Evolutionary conservation across 2,113 vertebrate species (phyloP), one percentile per base, ranked within the genome.

Genomic region (Pangasianodon gigas): DNA sequence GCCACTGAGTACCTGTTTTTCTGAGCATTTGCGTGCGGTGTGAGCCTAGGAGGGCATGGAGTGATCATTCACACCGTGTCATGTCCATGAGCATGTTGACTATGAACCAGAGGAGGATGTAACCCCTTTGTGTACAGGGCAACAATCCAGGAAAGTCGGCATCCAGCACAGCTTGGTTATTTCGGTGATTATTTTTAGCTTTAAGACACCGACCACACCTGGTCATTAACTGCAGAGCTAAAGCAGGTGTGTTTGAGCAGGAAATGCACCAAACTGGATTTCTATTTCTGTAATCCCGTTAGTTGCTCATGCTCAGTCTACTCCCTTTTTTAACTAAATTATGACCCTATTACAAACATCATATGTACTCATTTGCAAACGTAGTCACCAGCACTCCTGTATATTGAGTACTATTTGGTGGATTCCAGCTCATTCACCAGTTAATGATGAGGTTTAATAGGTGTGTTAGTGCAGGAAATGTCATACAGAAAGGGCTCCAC

Each of bases 51-150:
- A 62, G n/a, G 62, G 13, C 32, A 60, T 60, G 10, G 52, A 19
- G n/a, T 14, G 60, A 88, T 88, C 79, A 4, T 41, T 69, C 87
- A 10, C 32, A 67, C 29, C 44, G 13, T 58, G 24, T 46, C 41
- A 60, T 54, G 86, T 77, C 52, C 24, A 24, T 14, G 44, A 48
- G 86, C 11, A 41, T 79, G n/a, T 18, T 79, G 41, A 88, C 10
- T 69, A 44, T 82, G 67, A 84, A 69, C 56, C 88, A 87, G 26
- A 10, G n/a, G 19, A 83, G 60, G n/a, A 41, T n/a, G 32, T 51
- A 52, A 8, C 19, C 21, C 56, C n/a, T 58, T 9, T 75, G 2
- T 14, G 11, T 75, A 18, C 21, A 65, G 29, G 18, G 9, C 48
- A 52, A 52, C 77, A 18, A 81, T 51, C 46, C 29, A 81, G 29